Percentiles rank a stretch among this genome's conserved stretches.
phyloP scores from a whole-genome alignment of 2,113 vertebrate species.

The Bothrops jararaca region DNA sequence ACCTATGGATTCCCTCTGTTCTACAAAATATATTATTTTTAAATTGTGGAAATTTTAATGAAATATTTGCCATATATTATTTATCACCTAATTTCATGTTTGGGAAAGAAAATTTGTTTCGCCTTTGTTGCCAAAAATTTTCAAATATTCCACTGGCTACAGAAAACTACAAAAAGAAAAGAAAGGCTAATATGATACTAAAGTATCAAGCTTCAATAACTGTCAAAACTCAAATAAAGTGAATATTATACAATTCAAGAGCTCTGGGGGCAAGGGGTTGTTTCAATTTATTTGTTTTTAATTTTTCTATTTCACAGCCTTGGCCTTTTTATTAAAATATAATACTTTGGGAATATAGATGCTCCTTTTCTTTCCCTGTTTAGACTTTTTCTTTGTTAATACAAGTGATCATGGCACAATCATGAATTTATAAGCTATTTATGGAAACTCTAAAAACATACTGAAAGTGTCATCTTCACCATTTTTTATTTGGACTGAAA shows the following conservation, averaged over 20 bases:
- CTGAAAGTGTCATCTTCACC: background rate
- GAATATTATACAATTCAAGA: background rate
- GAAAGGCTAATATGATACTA: slow-evolving; percentile 7
- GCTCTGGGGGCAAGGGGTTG: background rate
- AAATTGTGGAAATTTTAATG: slow-evolving; percentile 47
- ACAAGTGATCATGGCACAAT: background rate
- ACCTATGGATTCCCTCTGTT: slow-evolving; percentile 19
- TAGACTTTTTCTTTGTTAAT: background rate
- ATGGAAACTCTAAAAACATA: background rate
- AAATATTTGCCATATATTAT: slow-evolving; percentile 39
- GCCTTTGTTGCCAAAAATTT: background rate
- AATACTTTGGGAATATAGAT: background rate
- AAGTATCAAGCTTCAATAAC: background rate
- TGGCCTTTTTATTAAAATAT: background rate
- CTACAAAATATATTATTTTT: slow-evolving; percentile 34
- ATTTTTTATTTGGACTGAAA: background rate
- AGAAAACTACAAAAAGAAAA: background rate
- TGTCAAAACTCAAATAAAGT: background rate
- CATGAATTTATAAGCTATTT: background rate
- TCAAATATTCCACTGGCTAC: slow-evolving; percentile 4
- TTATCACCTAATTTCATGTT: slow-evolving; percentile 33
- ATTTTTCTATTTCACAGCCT: slow-evolving; percentile 20
- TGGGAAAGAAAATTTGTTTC: background rate
- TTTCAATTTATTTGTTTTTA: background rate
- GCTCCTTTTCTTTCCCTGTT: background rate